phyloP scores from a whole-genome alignment of 2,888 invertebrate species.

The Apotomis capreana region DNA sequence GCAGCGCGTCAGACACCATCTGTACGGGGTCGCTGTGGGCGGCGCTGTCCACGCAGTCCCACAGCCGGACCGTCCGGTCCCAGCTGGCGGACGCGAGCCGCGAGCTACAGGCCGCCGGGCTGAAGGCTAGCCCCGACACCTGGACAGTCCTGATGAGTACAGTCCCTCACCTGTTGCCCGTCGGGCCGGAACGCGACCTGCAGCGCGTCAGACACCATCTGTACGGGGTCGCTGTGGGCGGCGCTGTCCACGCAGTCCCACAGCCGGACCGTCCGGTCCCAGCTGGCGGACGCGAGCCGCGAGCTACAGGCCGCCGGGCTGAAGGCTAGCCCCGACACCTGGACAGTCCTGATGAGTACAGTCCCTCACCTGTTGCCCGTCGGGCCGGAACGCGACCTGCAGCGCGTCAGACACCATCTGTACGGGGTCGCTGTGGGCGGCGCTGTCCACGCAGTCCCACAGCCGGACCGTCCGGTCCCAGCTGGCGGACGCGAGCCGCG shows the following conservation, averaged over 20 bases:
- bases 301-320: slow-evolving; percentile 88
- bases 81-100: slow-evolving; percentile 94
- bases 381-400: slow-evolving; percentile 93
- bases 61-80: slow-evolving; percentile 94
- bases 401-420: slow-evolving; percentile 91
- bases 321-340: slow-evolving; percentile 91
- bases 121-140: slow-evolving; percentile 92
- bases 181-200: slow-evolving; percentile 94
- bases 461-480: slow-evolving; percentile 96
- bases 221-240: slow-evolving; percentile 91
- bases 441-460: slow-evolving; percentile 95
- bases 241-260: slow-evolving; percentile 96
- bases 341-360: too few relatives aligned
- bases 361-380: slow-evolving; percentile 89
- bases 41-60: slow-evolving; percentile 94
- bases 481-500: slow-evolving; percentile 92
- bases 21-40: slow-evolving; percentile 91
- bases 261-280: slow-evolving; percentile 94
- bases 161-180: slow-evolving; percentile 87
- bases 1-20: slow-evolving; percentile 90
- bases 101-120: slow-evolving; percentile 87
- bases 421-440: slow-evolving; percentile 91
- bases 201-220: slow-evolving; percentile 90
- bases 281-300: slow-evolving; percentile 93
- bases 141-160: too few relatives aligned